Percentiles rank a stretch among this genome's conserved stretches.
Evolutionary conservation across 2,797 vertebrate genomes (phyloP).

Genomic region (Anas capensis): DNA sequence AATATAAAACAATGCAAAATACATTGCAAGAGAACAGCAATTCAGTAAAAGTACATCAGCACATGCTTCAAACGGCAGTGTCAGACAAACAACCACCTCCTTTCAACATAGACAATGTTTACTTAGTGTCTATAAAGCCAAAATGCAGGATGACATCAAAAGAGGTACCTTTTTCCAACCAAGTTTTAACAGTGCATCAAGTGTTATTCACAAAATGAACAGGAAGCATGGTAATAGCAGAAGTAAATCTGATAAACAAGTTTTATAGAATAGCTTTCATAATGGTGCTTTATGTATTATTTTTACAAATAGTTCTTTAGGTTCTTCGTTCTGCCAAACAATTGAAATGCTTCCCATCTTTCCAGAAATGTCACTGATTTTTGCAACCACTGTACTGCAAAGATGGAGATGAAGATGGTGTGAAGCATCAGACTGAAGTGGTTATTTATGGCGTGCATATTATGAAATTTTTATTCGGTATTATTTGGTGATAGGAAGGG

Average conservation of each 20-base stretch:
- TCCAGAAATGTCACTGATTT: slow-evolving; percentile 64
- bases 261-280: background rate
- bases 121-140: slow-evolving; percentile 23
- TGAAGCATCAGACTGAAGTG: slow-evolving; percentile 25
- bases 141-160: slow-evolving; percentile 40
- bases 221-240: slow-evolving; percentile 40
- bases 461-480: slow-evolving; percentile 4
- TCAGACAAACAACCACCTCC: slow-evolving; percentile 10
- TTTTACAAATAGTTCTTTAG: background rate
- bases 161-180: slow-evolving; percentile 44
- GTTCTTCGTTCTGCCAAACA: slow-evolving; percentile 34
- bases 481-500: background rate
- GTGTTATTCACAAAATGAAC: slow-evolving; percentile 37
- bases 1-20: slow-evolving; percentile 24
- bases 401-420: slow-evolving; percentile 63
- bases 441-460: background rate
- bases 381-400: slow-evolving; percentile 41
- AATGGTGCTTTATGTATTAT: slow-evolving; percentile 7
- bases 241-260: background rate
- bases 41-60: slow-evolving; percentile 49
- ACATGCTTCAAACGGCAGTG: slow-evolving; percentile 43
- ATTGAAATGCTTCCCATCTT: slow-evolving; percentile 30
- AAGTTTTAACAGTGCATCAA: slow-evolving; percentile 27
- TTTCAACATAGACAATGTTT: slow-evolving; percentile 44
- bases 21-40: background rate